Evolutionary conservation across 37 sponge, comb jelly and placozoan genomes (phyloP), one percentile per base, ranked within the genome.

Genomic region (Agelas oroides): DNA sequence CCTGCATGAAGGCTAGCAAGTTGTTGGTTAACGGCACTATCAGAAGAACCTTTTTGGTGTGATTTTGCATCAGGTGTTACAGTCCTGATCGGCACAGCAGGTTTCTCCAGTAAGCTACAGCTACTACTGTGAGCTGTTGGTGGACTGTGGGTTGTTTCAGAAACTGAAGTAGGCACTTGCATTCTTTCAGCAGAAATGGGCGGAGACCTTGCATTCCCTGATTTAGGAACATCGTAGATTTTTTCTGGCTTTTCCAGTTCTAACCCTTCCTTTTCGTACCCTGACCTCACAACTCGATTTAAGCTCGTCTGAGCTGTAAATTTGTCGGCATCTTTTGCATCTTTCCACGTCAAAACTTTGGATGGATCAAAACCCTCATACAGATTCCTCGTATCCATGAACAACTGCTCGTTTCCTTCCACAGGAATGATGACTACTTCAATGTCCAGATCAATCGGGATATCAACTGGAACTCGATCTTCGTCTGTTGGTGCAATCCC

Each of bases 321-420:
- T 3, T 8, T 46, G 46, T 46, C 46, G 0, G 61, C 77, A 24
- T 60, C 77, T 56, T n/a, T 16, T 33, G 36, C 27, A 1, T 12
- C 18, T 27, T 64, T 65, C 79, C 63, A 46, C 0, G 61, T 32
- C 37, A 53, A 53, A 11, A 86, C 54, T 72, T 59, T 86, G 5
- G 73, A 70, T 0, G 79, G 80, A 30, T 86, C 80, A 61, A 86
- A 79, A 1, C 18, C 60, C 38, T 53, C 71, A n/a, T 59, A 39
- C 36, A 86, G 34, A 12, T 32, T 23, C 27, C 40, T 78, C 0
- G 87, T 86, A 54, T 61, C 52, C 28, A 63, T 33, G 34, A 79
- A 86, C 16, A 86, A 73, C 15, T 38, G 31, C 13, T 86, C 80
- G 21, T 65, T 65, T 0, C 36, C 35, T 8, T 74, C 73, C 0